Evolutionary conservation across 2,797 vertebrate genomes (phyloP).

Genomic region (Mormyrus proboscirostris): DNA sequence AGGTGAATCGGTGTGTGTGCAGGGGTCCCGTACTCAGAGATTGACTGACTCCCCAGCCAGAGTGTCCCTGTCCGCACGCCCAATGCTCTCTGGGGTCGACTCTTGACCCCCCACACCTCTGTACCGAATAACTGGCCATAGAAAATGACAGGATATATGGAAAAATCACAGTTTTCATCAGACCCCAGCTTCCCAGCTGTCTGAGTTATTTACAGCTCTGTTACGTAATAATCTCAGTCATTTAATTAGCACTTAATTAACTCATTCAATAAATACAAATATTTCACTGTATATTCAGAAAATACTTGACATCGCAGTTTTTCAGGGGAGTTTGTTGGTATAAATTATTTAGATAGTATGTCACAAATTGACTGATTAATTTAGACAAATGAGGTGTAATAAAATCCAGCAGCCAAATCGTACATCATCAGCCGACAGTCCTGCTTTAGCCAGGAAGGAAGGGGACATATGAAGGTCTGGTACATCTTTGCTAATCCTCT

Average conservation of each 20-base stretch:
- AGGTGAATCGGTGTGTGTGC: background rate
- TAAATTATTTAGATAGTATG: background rate
- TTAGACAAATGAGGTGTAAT: background rate
- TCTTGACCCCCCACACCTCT: background rate
- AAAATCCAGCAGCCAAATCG: background rate
- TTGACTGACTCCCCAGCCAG: background rate
- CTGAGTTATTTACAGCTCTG: background rate
- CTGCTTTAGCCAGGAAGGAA: background rate
- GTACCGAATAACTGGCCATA: background rate
- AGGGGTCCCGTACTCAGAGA: background rate
- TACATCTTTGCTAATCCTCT: background rate
- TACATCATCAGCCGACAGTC: background rate
- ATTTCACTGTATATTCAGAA: background rate
- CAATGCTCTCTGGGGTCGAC: background rate
- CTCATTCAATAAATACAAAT: background rate
- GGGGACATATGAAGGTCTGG: background rate
- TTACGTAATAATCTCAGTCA: background rate
- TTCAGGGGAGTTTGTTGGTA: background rate
- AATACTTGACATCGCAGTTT: background rate
- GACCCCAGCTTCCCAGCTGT: background rate
- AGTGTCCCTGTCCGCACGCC: background rate
- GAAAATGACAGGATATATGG: background rate
- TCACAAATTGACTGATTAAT: conserved; percentile 6
- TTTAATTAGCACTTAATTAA: background rate
- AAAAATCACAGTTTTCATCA: background rate